Evolutionary conservation across 2,797 vertebrate genomes (phyloP).

Genomic region (Artibeus jamaicensis): DNA sequence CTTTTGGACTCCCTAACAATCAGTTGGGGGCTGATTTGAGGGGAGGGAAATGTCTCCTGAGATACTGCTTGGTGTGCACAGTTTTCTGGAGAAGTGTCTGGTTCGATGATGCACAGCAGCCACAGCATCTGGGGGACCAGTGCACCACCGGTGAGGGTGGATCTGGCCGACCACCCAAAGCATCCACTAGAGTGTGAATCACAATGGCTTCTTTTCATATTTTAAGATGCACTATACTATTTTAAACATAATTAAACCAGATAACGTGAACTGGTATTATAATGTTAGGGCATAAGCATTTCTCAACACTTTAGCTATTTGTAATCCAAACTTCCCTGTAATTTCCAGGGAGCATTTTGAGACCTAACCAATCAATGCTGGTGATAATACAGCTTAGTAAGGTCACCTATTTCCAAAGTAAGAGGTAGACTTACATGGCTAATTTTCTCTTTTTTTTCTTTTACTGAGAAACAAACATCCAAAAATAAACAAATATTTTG

Average conservation of each 20-base stretch:
- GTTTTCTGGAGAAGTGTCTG: not conserved
- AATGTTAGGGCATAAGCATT: not conserved
- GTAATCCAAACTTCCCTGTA: not conserved
- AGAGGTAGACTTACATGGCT: not conserved
- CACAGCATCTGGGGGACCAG: not conserved
- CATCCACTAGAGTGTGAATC: too few relatives aligned
- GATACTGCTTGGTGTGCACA: not conserved
- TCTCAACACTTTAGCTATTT: not conserved
- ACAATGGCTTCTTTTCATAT: not conserved
- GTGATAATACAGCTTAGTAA: not conserved
- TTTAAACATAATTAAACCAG: not conserved
- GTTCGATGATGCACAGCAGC: not conserved
- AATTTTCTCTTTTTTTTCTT: not conserved
- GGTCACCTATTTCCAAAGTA: not conserved
- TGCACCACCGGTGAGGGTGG: too few relatives aligned
- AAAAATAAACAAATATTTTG: not conserved
- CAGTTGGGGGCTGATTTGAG: not conserved
- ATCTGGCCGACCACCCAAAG: not conserved
- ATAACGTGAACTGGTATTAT: not conserved
- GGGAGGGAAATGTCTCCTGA: not conserved
- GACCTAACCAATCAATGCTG: not conserved
- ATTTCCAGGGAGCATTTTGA: not conserved
- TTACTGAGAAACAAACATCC: not conserved
- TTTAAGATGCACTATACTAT: not conserved
- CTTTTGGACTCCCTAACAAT: not conserved